These are phyloP conservation scores for Cantharis rufa DNA, from an alignment of 2,888 invertebrate species.

Conservation along the genomic window DNA sequence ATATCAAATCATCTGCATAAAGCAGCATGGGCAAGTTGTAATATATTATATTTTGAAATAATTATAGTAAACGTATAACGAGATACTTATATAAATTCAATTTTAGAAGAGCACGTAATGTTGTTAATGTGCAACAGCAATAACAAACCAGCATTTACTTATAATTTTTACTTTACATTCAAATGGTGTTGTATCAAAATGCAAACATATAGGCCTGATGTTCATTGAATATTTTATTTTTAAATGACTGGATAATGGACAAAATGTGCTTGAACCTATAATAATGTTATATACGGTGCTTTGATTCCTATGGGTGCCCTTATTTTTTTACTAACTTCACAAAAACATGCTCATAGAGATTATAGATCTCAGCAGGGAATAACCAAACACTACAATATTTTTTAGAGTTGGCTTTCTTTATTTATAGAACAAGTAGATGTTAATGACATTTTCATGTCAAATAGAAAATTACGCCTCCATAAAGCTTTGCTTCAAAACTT, in stretches of 20 bases:
- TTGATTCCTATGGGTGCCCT: slow-evolving; percentile 6
- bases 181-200: neutral
- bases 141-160: too few relatives aligned
- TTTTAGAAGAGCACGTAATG: too few relatives aligned
- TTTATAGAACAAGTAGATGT: slow-evolving; percentile 17
- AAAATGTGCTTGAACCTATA: slow-evolving; percentile 9
- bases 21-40: too few relatives aligned
- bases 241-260: neutral
- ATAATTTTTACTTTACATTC: neutral
- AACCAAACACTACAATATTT: slow-evolving; percentile 23
- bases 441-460: slow-evolving; percentile 24
- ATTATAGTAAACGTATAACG: too few relatives aligned
- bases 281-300: slow-evolving; percentile 13
- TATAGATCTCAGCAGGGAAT: slow-evolving; percentile 26
- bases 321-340: slow-evolving; percentile 20
- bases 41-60: too few relatives aligned
- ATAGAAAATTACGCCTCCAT: slow-evolving; percentile 9
- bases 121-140: too few relatives aligned
- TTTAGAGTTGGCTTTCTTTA: slow-evolving; percentile 15
- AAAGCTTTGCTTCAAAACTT: slow-evolving; percentile 1
- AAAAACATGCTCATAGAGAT: slow-evolving; percentile 17
- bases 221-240: neutral
- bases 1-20: too few relatives aligned
- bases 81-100: too few relatives aligned
- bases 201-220: too few relatives aligned